These are phyloP conservation scores for Thamnophis elegans DNA, from an alignment of 2,797 vertebrate species.

Conservation along the genomic window DNA sequence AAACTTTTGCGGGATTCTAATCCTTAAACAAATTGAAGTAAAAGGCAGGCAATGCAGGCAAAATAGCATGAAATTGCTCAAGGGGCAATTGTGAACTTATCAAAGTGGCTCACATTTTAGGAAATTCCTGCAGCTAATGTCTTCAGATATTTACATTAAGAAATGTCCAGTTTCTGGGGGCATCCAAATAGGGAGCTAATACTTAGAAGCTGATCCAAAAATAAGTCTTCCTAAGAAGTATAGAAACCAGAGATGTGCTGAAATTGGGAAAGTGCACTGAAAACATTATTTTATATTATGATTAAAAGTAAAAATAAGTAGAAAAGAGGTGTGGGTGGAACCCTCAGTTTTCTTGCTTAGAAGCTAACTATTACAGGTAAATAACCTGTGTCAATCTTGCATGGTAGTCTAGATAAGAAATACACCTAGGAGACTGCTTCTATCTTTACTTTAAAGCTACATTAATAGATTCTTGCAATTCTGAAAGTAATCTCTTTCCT, in stretches of 20 bases:
- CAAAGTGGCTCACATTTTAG: constrained; percentile 29
- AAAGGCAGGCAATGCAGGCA: constrained; percentile 28
- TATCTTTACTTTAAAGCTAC: not conserved
- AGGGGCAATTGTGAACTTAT: constrained; percentile 37
- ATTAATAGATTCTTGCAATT: not conserved
- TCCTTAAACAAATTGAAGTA: constrained; percentile 8
- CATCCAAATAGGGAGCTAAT: constrained; percentile 53
- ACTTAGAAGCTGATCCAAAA: constrained; percentile 40
- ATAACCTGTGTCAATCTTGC: not conserved
- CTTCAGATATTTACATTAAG: constrained; percentile 46
- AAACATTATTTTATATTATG: constrained; percentile 59
- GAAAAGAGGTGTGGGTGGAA: constrained; percentile 34
- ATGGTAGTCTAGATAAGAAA: not conserved
- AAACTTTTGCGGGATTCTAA: constrained; percentile 11
- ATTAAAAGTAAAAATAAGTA: constrained; percentile 48
- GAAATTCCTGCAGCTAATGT: constrained; percentile 31
- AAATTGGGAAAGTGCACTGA: constrained; percentile 51
- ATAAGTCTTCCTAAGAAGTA: constrained; percentile 32
- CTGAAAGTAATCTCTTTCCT: not conserved
- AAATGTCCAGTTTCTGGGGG: constrained; percentile 38
- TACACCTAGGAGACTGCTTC: not conserved
- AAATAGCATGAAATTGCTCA: constrained; percentile 40
- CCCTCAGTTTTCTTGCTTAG: constrained; percentile 44
- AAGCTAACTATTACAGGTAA: constrained; percentile 20
- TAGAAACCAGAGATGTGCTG: constrained; percentile 46